Conservation (phyloP, 2,888 invertebrate species). For the Zaprionus obscuricornis region DNA sequence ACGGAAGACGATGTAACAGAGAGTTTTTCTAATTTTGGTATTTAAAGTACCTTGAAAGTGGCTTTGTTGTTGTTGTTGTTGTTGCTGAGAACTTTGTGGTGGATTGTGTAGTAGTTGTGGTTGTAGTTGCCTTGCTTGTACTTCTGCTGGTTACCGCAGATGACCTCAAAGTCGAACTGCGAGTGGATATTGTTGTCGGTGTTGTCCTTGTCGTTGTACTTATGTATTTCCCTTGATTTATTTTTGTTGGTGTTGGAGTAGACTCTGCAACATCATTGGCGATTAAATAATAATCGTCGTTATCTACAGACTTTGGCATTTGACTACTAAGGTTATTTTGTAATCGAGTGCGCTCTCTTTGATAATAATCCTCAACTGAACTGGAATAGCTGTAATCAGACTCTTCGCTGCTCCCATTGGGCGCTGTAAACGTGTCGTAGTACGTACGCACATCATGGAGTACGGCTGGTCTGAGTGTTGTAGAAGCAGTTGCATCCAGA, state of each 20-base stretch:
- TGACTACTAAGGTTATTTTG: constrained; percentile 27
- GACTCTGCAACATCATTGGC: constrained; percentile 53
- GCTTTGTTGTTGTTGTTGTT: constrained; percentile 36
- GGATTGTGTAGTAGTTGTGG: constrained; percentile 82
- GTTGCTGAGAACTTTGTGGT: constrained; percentile 44
- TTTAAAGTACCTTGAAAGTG: constrained; percentile 53
- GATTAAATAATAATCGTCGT: constrained; percentile 72
- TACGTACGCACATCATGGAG: constrained; percentile 62
- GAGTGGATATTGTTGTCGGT: constrained; percentile 75
- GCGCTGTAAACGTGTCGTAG: constrained; percentile 66
- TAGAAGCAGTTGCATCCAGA: constrained; percentile 51
- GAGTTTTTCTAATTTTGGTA: constrained; percentile 13
- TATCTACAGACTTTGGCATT: constrained; percentile 41
- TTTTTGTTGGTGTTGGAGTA: constrained; percentile 2
- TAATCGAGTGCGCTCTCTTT: constrained; percentile 34
- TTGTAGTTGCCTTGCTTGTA: constrained; percentile 60
- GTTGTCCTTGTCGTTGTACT: constrained; percentile 64
- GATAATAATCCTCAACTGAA: constrained; percentile 59
- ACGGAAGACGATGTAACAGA: constrained; percentile 4
- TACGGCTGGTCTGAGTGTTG: constrained; percentile 48
- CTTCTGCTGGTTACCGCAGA: constrained; percentile 47
- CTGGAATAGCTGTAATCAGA: constrained; percentile 64
- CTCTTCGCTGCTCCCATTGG: constrained; percentile 31
- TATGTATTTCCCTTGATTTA: constrained; percentile 11
- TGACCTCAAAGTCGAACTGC: constrained; percentile 29